phyloP scores from a whole-genome alignment of 2,797 vertebrate genomes.

The Siniperca scherzeri region DNA sequence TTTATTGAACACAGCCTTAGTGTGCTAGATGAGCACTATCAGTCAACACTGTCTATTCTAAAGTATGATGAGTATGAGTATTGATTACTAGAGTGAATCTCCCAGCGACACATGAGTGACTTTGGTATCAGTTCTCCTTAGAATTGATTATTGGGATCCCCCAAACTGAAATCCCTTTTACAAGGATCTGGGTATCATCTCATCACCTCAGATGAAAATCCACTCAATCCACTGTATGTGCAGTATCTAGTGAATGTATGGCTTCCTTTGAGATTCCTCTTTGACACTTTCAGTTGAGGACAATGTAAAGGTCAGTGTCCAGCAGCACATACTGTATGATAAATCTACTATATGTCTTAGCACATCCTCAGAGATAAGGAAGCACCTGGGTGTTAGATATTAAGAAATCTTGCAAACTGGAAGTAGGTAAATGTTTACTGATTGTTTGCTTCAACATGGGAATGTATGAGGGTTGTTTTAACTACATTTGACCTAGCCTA shows the following conservation, averaged over 20 bases:
- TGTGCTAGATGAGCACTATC: not conserved
- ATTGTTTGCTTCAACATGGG: conserved; percentile 14
- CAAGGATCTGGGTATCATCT: not conserved
- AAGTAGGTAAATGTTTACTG: conserved; percentile 44
- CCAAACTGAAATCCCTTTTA: not conserved
- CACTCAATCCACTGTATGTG: not conserved
- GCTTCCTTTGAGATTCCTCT: conserved; percentile 8
- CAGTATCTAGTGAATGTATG: not conserved
- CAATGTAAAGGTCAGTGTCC: conserved; percentile 39
- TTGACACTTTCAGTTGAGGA: conserved; percentile 11
- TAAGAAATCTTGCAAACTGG: conserved; percentile 8
- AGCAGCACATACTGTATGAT: not conserved
- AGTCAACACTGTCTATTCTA: not conserved
- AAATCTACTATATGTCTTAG: conserved; percentile 3
- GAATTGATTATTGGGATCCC: conserved; percentile 1
- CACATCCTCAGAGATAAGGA: conserved; percentile 52
- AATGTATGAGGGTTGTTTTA: conserved; percentile 5
- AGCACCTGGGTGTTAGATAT: conserved; percentile 44
- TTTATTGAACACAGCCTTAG: not conserved
- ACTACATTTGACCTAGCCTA: not conserved
- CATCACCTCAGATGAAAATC: conserved; percentile 4
- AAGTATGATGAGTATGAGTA: not conserved
- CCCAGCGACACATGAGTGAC: not conserved
- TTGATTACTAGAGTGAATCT: conserved; percentile 11
- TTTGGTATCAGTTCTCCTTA: conserved; percentile 1